Conservation (phyloP, 2,113 vertebrate genomes). For the Tiliqua scincoides region DNA sequence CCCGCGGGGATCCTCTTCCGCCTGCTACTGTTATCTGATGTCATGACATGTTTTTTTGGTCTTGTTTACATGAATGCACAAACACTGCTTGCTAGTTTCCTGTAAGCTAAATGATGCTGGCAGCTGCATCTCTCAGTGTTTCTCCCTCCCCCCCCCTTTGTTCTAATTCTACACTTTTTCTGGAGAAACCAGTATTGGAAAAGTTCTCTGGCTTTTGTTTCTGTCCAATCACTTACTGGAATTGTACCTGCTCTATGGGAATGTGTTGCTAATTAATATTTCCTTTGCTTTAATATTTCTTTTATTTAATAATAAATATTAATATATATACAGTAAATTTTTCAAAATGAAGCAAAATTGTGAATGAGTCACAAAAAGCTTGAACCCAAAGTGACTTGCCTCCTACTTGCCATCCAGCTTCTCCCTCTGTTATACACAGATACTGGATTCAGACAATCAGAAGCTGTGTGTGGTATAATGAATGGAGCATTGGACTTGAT, state of each 20-base stretch:
- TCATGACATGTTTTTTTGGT: conserved; percentile 70
- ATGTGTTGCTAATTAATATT: background rate
- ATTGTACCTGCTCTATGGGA: background rate
- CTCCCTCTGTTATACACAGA: background rate
- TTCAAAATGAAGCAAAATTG: background rate
- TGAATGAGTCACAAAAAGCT: background rate
- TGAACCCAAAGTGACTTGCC: too few species aligned
- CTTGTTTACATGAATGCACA: conserved; percentile 61
- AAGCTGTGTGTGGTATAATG: too few species aligned
- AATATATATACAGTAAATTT: background rate
- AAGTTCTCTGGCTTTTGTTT: background rate
- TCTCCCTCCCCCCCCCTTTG: conserved; percentile 60
- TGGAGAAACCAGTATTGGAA: conserved; percentile 35
- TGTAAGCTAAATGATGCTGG: conserved; percentile 62
- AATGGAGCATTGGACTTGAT: too few species aligned
- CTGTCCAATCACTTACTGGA: too few species aligned
- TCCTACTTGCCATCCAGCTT: background rate
- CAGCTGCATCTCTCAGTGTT: conserved; percentile 33
- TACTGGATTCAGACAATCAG: background rate
- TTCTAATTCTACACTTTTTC: conserved; percentile 54
- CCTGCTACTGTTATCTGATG: conserved; percentile 52
- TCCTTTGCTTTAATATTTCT: too few species aligned
- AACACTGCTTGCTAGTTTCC: conserved; percentile 64
- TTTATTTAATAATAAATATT: too few species aligned
- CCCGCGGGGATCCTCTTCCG: conserved; percentile 53